Evolutionary conservation across 2,797 vertebrate species (phyloP).

Genomic region (Lepus oiostolus): DNA sequence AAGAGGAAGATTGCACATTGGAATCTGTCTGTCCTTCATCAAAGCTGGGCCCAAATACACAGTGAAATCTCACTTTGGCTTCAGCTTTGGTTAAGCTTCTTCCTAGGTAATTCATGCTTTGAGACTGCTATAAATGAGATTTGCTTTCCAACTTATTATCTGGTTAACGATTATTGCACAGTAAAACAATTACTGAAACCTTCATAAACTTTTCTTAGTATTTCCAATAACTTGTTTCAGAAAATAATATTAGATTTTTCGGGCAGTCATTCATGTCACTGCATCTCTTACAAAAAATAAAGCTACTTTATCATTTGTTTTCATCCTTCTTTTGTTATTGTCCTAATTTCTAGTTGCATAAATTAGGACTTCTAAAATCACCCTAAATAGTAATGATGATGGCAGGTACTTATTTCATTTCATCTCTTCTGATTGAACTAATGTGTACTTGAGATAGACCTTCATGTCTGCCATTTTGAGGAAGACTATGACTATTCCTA

Average conservation of each 20-base stretch:
- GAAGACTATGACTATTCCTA: neutral
- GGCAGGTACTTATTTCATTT: neutral
- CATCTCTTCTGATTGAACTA: neutral
- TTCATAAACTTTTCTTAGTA: conserved; percentile 10
- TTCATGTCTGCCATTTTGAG: neutral
- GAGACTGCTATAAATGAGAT: neutral
- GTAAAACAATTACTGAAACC: conserved; percentile 33
- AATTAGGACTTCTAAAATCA: conserved; percentile 11
- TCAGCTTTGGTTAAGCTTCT: neutral
- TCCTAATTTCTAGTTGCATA: conserved; percentile 36
- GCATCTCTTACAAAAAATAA: neutral
- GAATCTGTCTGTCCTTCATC: neutral
- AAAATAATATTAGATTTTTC: conserved; percentile 2
- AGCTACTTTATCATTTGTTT: neutral
- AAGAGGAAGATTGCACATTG: neutral
- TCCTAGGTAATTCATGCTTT: neutral
- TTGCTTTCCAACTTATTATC: conserved; percentile 10
- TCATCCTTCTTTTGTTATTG: neutral
- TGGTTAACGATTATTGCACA: neutral
- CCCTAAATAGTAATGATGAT: neutral
- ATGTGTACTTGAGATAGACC: neutral
- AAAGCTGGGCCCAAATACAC: neutral
- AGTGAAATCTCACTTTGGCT: neutral
- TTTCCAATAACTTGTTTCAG: conserved; percentile 33
- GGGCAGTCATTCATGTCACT: neutral